Evolutionary conservation across 1,140 invertebrate genomes (phyloP), one percentile per base, ranked within the genome.

Genomic region (Sitophilus oryzae): DNA sequence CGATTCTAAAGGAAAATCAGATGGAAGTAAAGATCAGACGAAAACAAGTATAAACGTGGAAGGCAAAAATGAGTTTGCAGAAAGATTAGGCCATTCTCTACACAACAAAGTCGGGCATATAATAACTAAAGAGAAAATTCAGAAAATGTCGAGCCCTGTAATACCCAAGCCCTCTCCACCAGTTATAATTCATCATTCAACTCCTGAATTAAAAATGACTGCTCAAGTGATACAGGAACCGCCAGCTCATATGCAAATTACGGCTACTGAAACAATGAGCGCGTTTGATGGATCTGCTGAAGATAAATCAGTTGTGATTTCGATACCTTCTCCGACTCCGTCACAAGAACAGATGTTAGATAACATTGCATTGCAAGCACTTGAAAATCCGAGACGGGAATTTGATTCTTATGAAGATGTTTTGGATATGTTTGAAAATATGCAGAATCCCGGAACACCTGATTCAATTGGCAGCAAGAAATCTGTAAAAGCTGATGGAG

Each of bases 391-490:
- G 4, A 67, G 74, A 15, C 75, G 77, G 55, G 77, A 76, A 49
- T 78, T 79, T 23, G 82, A 84, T 57, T 77, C 78, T 2, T 79
- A 83, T 21, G 82, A 85, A 61, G 82, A 84, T 61, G 82, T 84
- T 67, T 66, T 84, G 1, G 79, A 83, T 60, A 82, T 84, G 74
- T 70, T 84, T 10, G 80, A 84, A 37, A 82, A 83, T 58, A 84
- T 83, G 74, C 74, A 34, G 76, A 78, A 42, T 61, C 68, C 11
- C 56, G 65, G 38, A 37, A 58, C 46, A 44, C 52, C 53, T 25
- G 56, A 63, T 40, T 36, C 41, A 16, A 44, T 46, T 64, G 43
- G 67, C 54, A 41, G 52, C 4, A 50, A 52, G 37, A 59, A 62
- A 21, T 67, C 6, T 14, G 9, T 21, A 52, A 36, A 51, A 19